A percentile compares a stretch with the other conserved stretches of the same genome.
These are phyloP conservation scores for Odontophorus gujanensis DNA, from an alignment of 2,113 vertebrate genomes.

Conservation along the genomic window DNA sequence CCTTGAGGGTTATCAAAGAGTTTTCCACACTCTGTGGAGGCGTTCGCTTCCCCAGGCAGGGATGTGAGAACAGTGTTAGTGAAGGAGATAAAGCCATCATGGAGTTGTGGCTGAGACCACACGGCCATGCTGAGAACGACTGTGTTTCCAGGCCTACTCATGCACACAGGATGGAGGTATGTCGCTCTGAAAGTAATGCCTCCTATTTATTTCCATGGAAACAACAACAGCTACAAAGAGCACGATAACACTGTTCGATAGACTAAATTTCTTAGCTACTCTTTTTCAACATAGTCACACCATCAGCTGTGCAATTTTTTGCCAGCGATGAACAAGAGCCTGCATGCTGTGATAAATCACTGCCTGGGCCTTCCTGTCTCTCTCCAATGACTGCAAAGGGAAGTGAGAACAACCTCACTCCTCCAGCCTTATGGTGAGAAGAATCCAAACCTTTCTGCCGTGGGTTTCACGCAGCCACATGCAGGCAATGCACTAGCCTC, in stretches of 20 bases:
- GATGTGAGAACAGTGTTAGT: slow-evolving; percentile 20
- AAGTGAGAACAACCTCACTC: fast-evolving
- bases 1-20: slow-evolving; percentile 54
- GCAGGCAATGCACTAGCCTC: not conserved
- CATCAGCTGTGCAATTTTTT: too few species aligned
- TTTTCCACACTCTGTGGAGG: slow-evolving; percentile 33
- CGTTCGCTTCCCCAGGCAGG: slow-evolving; percentile 15
- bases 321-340: too few species aligned
- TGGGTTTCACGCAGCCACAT: not conserved
- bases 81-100: not conserved
- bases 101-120: not conserved
- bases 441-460: not conserved
- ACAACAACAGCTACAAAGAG: too few species aligned
- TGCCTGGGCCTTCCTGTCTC: not conserved
- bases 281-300: too few species aligned
- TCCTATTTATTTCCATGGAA: too few species aligned
- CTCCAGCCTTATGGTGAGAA: not conserved
- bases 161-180: not conserved
- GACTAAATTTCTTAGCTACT: too few species aligned
- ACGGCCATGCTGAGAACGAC: not conserved
- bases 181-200: too few species aligned
- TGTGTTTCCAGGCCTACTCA: not conserved
- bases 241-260: too few species aligned
- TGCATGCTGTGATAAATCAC: too few species aligned
- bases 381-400: not conserved